Base-by-base conservation (phyloP, 2,888 invertebrate species). In the Hydroisotoma schaefferi region DNA sequence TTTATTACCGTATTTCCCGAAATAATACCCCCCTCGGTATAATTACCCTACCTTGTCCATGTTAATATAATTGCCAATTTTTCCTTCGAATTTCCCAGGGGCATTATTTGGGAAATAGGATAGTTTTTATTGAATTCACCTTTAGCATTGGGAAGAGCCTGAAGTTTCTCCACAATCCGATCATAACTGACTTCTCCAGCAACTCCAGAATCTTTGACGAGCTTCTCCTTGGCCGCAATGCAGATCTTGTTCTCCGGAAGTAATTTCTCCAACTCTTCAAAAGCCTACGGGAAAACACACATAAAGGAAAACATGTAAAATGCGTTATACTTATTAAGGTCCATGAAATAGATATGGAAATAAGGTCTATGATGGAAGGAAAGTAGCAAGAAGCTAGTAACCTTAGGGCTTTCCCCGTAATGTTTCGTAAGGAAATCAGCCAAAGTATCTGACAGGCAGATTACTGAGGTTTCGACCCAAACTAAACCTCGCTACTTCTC, bases 181-280 rank as follows among this genome's bases (percentile, higher is more conserved):
- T 94, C 93, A 76, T 93, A 94, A 44, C 88, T 88, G 10, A 83
- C 83, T 75, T 92, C 90, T 70, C 87, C 86, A 0, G 94, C 94
- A 2, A 94, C 94, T 18, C 94, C 95, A 0, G 94, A 94, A 78
- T 95, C 95, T 76, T 95, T 95, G n/a, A 64, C 64, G 59, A 97
- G 81, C 76, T 91, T 93, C 76, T 94, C 94, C 74, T 94, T 94
- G 55, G 90, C 86, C 1, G 95, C 95, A 71, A 95, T 92, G 79
- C 95, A 97, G 77, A 97, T 90, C 68, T 87, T 85, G 76, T 88
- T 83, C 71, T 86, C 84, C 1, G 87, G 87, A 56, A 97, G 80
- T 40, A 91, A 79, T 57, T 89, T 90, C 76, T 94, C 94, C 67
- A 97, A 79, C 75, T 94, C 94, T 76, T 94, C 93, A 74, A 91